Evolutionary conservation across 2,888 invertebrate species (phyloP).

Genomic region (Polyommatus iphigenia): DNA sequence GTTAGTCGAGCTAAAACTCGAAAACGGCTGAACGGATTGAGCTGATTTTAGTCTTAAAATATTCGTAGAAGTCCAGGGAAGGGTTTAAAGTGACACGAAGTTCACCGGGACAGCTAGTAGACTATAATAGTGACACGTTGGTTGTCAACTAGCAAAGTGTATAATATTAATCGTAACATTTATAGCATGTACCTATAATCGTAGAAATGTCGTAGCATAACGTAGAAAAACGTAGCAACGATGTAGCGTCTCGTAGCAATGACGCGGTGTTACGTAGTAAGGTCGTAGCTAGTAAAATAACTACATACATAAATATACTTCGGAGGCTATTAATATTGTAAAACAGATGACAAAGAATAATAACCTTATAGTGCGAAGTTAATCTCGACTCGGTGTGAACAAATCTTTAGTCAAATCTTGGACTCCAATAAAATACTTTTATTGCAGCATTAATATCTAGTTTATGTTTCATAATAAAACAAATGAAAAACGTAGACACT

Average conservation of each 20-base stretch:
- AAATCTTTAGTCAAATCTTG: neutral
- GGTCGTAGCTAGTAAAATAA: neutral
- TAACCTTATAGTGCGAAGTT: too few species aligned
- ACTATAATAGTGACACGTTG: too few species aligned
- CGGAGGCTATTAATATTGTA: neutral
- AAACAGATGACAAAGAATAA: neutral
- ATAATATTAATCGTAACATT: too few species aligned
- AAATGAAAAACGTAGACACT: neutral
- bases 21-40: too few species aligned
- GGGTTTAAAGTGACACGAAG: too few species aligned
- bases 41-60: too few species aligned
- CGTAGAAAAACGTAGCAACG: neutral
- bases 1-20: too few species aligned
- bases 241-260: neutral
- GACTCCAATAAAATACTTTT: conserved; percentile 2
- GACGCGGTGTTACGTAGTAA: neutral
- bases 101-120: too few species aligned
- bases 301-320: too few species aligned
- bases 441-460: conserved; percentile 8
- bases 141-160: too few species aligned
- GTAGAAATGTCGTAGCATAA: neutral
- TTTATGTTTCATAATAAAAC: conserved; percentile 7
- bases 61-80: too few species aligned
- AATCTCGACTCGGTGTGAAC: neutral
- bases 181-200: neutral